These are phyloP conservation scores for Oscheius sp. DNA, from an alignment of 2,888 invertebrate species.

Conservation along the genomic window DNA sequence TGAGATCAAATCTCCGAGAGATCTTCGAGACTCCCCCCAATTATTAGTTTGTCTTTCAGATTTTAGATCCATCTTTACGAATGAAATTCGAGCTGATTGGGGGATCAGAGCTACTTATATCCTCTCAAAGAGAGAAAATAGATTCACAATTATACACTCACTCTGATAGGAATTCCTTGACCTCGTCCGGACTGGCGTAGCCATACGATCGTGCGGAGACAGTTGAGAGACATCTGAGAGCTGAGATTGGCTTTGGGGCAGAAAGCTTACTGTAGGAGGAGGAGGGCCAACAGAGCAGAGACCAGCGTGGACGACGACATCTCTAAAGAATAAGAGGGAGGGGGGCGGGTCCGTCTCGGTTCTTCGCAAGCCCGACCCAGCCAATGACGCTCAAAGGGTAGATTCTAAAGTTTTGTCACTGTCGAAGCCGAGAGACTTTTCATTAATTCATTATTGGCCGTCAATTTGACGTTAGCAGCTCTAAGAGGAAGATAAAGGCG, in stretches of 20 bases:
- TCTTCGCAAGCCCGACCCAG: background rate
- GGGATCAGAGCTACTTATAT: no score
- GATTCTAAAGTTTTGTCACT: background rate
- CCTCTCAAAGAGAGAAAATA: no score
- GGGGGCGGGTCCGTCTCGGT: slow-evolving; percentile 1
- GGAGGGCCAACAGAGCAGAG: slow-evolving; percentile 31
- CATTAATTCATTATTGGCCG: background rate
- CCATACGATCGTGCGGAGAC: background rate
- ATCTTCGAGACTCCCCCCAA: no score
- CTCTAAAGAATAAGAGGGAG: slow-evolving; percentile 29
- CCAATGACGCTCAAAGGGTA: slow-evolving; percentile 8
- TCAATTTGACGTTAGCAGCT: background rate
- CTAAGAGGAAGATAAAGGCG: no score
- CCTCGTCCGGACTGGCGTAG: slow-evolving; percentile 16
- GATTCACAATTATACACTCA: background rate
- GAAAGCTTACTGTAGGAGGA: slow-evolving; percentile 22
- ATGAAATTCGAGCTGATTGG: background rate
- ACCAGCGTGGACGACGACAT: slow-evolving; percentile 46
- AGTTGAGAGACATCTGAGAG: slow-evolving; percentile 17
- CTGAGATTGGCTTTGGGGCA: background rate
- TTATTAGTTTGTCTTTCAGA: no score
- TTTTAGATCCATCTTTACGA: no score
- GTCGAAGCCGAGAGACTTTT: background rate
- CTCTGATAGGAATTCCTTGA: slow-evolving; percentile 6
- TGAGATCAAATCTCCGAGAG: no score